A percentile compares a stretch with the other conserved stretches of the same genome.
These are phyloP conservation scores for Volucella inanis DNA, from an alignment of 2,888 invertebrate species.

Conservation along the genomic window DNA sequence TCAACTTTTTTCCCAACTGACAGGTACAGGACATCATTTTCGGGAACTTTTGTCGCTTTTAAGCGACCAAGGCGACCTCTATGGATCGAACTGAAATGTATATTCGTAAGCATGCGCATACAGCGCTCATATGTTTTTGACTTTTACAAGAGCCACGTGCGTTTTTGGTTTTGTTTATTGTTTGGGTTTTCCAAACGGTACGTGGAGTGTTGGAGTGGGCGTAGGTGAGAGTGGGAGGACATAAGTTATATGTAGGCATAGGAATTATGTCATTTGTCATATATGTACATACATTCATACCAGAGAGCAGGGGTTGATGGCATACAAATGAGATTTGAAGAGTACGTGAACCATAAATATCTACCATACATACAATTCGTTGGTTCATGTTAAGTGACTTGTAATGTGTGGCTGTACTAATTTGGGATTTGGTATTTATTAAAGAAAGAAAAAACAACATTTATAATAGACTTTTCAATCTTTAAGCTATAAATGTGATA, in stretches of 20 bases:
- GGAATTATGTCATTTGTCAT: conserved; percentile 33
- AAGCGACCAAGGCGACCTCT: conserved; percentile 33
- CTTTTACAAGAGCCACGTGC: conserved; percentile 63
- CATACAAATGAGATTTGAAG: background rate
- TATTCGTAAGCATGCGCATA: conserved; percentile 50
- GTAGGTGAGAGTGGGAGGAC: background rate
- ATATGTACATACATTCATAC: background rate
- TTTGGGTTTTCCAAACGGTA: conserved; percentile 50
- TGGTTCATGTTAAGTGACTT: conserved; percentile 9
- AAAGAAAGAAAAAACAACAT: no score
- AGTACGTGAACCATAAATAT: background rate
- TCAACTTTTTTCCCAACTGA: conserved; percentile 65
- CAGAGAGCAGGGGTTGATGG: conserved; percentile 23
- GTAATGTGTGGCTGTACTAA: background rate
- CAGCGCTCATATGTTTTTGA: conserved; percentile 52
- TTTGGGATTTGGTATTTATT: no score
- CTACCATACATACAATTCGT: background rate
- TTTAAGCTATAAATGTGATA: no score
- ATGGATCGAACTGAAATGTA: background rate
- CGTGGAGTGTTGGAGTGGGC: background rate
- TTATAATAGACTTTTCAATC: no score
- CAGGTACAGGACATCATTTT: conserved; percentile 50
- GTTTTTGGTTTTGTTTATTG: conserved; percentile 64
- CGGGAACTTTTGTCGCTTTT: conserved; percentile 17
- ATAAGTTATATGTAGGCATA: conserved; percentile 1